Conservation (phyloP, 2,797 vertebrate genomes). For the Florisuga fusca region DNA sequence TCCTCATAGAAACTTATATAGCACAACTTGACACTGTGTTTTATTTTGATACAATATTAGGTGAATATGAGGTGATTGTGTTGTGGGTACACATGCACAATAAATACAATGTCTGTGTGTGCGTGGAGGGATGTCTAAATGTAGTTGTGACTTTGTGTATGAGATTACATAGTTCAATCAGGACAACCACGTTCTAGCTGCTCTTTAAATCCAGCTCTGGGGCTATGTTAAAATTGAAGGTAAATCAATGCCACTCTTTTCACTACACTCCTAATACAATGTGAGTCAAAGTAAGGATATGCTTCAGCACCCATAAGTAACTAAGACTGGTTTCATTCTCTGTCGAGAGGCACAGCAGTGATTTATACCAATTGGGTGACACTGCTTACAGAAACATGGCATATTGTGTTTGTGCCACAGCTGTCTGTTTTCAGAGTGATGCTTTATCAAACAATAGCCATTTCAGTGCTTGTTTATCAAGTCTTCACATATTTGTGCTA, state of each 20-base stretch:
- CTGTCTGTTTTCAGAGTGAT: neutral
- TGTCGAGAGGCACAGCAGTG: neutral
- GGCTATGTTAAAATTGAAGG: neutral
- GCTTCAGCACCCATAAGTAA: neutral
- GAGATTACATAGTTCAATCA: neutral
- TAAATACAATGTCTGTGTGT: neutral
- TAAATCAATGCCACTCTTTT: neutral
- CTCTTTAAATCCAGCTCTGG: neutral
- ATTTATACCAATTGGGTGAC: neutral
- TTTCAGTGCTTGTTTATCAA: neutral
- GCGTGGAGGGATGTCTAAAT: neutral
- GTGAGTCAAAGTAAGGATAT: accelerated
- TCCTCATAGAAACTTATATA: neutral
- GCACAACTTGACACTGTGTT: neutral
- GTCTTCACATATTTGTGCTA: neutral
- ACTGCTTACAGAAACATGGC: neutral
- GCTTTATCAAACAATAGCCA: neutral
- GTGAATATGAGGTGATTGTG: neutral
- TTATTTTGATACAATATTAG: neutral
- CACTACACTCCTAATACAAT: neutral
- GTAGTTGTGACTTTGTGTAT: neutral
- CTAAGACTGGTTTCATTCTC: neutral
- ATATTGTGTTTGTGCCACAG: neutral
- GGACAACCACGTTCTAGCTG: neutral
- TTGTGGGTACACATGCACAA: too few relatives aligned